Percentiles rank a stretch among this genome's conserved stretches.
These are phyloP conservation scores for Scaptomyza tumidula DNA, from an alignment of 2,888 invertebrate genomes.

Conservation along the genomic window DNA sequence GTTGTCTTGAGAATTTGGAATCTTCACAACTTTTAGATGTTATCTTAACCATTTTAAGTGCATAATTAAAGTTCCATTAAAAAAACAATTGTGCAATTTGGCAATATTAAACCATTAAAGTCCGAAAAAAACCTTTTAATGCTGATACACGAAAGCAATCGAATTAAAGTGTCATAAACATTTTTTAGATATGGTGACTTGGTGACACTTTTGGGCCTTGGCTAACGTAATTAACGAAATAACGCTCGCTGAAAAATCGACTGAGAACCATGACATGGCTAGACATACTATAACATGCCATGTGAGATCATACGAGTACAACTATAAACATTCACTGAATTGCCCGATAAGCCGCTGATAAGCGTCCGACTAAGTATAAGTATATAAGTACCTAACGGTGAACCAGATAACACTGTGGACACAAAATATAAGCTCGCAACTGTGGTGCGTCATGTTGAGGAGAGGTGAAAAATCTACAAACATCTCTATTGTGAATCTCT, in stretches of 20 bases:
- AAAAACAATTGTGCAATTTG: background rate
- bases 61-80: background rate
- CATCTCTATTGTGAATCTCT: background rate
- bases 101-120: background rate
- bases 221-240: conserved; percentile 34
- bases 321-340: conserved; percentile 37
- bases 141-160: conserved; percentile 25
- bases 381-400: conserved; percentile 27
- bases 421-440: conserved; percentile 9
- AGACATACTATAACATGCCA: conserved; percentile 32
- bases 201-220: conserved; percentile 28
- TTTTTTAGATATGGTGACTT: background rate
- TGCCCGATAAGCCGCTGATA: conserved; percentile 54
- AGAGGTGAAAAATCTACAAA: background rate
- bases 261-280: conserved; percentile 62
- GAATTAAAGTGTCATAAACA: conserved; percentile 5
- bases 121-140: conserved; percentile 10
- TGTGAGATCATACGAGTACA: conserved; percentile 45
- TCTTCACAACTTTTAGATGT: background rate
- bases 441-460: background rate
- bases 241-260: conserved; percentile 33
- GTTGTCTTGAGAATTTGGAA: background rate
- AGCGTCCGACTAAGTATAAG: conserved; percentile 25
- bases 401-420: conserved; percentile 43
- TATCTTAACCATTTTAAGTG: background rate